Base-by-base conservation (phyloP, 2,888 invertebrate species). In the Tetranychus truncatus region DNA sequence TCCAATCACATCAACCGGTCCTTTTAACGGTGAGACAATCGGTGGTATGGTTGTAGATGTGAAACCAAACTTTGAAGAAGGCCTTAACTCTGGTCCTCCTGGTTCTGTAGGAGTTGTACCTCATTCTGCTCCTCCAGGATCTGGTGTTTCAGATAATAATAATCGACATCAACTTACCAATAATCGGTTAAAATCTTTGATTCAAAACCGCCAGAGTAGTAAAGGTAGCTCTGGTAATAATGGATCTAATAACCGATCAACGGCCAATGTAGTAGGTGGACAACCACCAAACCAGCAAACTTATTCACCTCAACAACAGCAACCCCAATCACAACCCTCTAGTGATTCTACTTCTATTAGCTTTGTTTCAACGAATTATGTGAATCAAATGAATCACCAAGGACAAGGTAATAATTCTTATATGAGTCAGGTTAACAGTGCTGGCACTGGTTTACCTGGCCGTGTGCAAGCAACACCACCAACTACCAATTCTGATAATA, bases 101-200 rank as follows among this genome's bases (percentile, higher is more conserved):
- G 66, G 66, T 20, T 20, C 20, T 20, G 66, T 18, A 7, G 66
- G 66, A 66, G n/a, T 20, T 20, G 66, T 66, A 20, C 20, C 66
- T 20, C 9, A 20, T 20, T 66, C 66, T 8, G 66, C n/a, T 11
- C 18, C 66, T 15, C 66, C 66, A 20, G 66, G 66, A 66, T 66
- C 66, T 18, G 66, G 66, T 20, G n/a, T 20, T 20, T 20, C 20
- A 66, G 66, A 66, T 20, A 66, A 66, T 66, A 66, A 66, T 66
- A 34, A 15, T 55, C n/a, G 77, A 74, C 79, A 79, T 76, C 79
- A 79, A 69, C 77, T 79, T 77, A 79, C 77, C 73, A 79, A 79
- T 73, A 77, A 74, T 75, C 77, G 79, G 45, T 74, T 79, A 66
- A 79, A 79, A 45, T 77, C 78, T 66, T 71, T 79, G 20, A 79